Evolutionary conservation across 1,140 invertebrate species (phyloP), one percentile per base, ranked within the genome.

Genomic region (Tribolium castaneum): DNA sequence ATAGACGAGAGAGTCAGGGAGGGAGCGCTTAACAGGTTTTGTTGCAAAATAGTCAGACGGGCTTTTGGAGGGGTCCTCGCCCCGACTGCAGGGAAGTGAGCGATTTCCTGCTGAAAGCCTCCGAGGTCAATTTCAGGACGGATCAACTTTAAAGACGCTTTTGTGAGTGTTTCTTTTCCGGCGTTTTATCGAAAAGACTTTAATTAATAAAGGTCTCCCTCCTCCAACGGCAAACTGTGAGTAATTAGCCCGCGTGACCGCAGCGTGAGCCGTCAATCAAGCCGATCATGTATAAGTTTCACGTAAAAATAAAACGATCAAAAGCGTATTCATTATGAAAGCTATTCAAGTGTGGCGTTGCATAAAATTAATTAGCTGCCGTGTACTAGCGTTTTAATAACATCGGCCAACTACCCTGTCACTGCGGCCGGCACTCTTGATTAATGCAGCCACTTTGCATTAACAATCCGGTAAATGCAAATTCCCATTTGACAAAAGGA

Each of bases 361-460:
- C 83, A 83, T 83, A 83, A 83, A 83, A 84, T 84, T 84, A 84
- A 84, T 84, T 84, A 84, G 83, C 83, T 80, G 81, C 80, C 82
- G 80, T 84, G 82, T 84, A 83, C 81, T 80, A 82, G 81, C 84
- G 83, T 83, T 85, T 84, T 85, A 84, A 85, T 85, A 85, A 84
- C 83, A 80, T 84, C 80, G 82, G 80, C 83, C 83, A 79, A 82
- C 84, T 80, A 80, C 83, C 81, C 83, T 82, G 83, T 83, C 83
- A 81, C 81, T 84, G 83, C 81, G 83, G 83, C 80, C 81, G 82
- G 81, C 80, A 80, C 82, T 81, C 82, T 80, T 85, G 84, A 85
- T 85, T 85, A 85, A 85, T 85, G 84, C 83, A 83, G 81, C 83
- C 83, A 84, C 83, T 85, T 84, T 84, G 82, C 84, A 84, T 85